Evolutionary conservation across 2,113 vertebrate genomes (phyloP), one percentile per base, ranked within the genome.

Genomic region (Brachypodius melanocephalos): DNA sequence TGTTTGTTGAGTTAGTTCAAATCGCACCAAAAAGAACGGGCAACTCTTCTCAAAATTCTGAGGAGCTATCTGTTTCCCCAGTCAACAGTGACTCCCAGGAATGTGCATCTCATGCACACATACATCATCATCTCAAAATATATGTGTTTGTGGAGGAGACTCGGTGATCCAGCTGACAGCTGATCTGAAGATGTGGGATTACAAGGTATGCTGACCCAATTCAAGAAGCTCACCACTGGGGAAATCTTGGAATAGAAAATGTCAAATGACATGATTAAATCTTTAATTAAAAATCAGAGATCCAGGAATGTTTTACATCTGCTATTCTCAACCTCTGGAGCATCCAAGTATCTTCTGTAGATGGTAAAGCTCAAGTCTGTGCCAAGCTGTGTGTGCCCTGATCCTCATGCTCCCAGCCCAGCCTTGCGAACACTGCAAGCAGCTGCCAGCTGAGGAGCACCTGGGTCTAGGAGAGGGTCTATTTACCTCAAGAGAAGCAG

Each of bases 171-270:
- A 67, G 32, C 34, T 54, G 67, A 76, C 20, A 45, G 32, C 28
- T 73, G 51, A 76, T 26, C 63, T 46, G 17, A 84, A 83, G 48
- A 48, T 61, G 17, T 17, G 65, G n/a, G 28, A 38, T 62, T 88
- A 62, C 24, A 55, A 3, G 3, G 5, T 59, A 25, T 12, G 5
- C 32, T 49, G 20, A 73, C 21, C 29, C 1, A 3, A 86, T 22
- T 69, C 24, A 52, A 46, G 61, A 71, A 72, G 18, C 3, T 67
- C 52, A 36, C 28, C 4, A 0, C 17, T 71, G 29, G 40, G 48
- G 38, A 87, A 78, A 71, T 79, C 69, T 87, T 67, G 38, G 25
- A 67, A 85, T 11, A 46, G 38, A 84, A 94, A 89, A 74, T 67
- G 51, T 63, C 32, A 75, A 74, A 78, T 36, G 31, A 25, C 16